These are phyloP conservation scores for Eulithis testata DNA, from an alignment of 2,888 invertebrate genomes.

Conservation along the genomic window DNA sequence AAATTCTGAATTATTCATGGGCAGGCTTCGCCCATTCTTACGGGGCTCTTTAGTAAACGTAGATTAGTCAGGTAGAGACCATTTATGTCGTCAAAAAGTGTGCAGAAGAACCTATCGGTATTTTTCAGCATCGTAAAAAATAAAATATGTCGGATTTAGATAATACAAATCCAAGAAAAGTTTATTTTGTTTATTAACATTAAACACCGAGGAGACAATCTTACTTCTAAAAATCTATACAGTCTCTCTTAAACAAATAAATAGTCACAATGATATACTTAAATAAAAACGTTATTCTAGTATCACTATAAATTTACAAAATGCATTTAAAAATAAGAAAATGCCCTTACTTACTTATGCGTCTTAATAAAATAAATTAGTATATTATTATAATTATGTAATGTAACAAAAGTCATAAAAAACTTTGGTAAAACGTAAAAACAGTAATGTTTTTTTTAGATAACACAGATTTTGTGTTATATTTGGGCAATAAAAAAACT, in stretches of 20 bases:
- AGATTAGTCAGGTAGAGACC: not conserved
- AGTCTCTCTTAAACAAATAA: constrained; percentile 77
- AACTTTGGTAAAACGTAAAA: no score
- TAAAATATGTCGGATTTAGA: not conserved
- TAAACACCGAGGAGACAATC: constrained; percentile 77
- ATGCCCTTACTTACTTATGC: constrained; percentile 26
- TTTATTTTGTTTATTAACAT: constrained; percentile 79
- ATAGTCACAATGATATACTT: constrained; percentile 72
- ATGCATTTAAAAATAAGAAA: constrained; percentile 52
- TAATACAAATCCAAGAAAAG: constrained; percentile 59
- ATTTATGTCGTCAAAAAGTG: no score
- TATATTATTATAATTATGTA: no score
- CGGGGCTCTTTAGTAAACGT: constrained; percentile 1
- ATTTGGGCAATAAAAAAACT: no score
- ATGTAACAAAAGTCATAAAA: no score
- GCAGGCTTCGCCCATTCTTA: constrained; percentile 38
- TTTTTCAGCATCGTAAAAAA: not conserved
- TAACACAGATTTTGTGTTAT: no score
- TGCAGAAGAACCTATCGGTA: no score
- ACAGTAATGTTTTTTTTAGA: no score
- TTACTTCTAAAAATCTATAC: constrained; percentile 67
- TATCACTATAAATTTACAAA: constrained; percentile 80
- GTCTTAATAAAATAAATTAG: no score
- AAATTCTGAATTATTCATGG: constrained; percentile 49
- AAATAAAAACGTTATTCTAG: constrained; percentile 75